Conservation (phyloP, 2,113 vertebrate species). For the Empidonax alnorum region DNA sequence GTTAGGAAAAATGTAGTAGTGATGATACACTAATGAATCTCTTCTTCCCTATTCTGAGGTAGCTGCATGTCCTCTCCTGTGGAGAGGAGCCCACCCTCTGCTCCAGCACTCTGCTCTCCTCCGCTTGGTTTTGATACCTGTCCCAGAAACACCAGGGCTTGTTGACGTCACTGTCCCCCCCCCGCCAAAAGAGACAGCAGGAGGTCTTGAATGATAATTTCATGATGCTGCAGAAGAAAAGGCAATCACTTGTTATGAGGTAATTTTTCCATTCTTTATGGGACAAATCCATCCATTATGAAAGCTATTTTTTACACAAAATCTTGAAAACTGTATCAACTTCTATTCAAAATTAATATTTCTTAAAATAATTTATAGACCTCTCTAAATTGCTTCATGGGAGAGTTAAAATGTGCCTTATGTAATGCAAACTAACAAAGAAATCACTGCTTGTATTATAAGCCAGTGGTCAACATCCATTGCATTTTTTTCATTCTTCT, state of each 20-base stretch:
- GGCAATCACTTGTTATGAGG: neutral
- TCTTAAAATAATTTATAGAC: neutral
- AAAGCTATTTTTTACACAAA: neutral
- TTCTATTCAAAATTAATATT: neutral
- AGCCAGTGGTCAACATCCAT: neutral
- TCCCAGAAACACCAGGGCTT: neutral
- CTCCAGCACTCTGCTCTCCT: neutral
- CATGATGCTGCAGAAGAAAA: neutral
- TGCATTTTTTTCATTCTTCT: neutral
- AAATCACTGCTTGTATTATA: accelerated
- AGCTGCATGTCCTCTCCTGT: neutral
- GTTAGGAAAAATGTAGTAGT: neutral
- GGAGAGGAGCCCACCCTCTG: neutral
- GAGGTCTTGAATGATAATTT: neutral
- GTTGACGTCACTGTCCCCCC: neutral
- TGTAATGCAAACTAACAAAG: neutral
- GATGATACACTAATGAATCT: neutral
- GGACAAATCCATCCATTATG: neutral
- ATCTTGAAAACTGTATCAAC: neutral
- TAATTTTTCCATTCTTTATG: neutral
- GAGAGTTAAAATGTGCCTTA: neutral
- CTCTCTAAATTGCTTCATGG: neutral
- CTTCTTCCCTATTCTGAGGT: neutral
- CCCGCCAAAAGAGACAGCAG: accelerated
- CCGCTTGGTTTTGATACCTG: neutral